These are phyloP conservation scores for Embiotoca jacksoni DNA, from an alignment of 2,113 vertebrate genomes.

Conservation along the genomic window DNA sequence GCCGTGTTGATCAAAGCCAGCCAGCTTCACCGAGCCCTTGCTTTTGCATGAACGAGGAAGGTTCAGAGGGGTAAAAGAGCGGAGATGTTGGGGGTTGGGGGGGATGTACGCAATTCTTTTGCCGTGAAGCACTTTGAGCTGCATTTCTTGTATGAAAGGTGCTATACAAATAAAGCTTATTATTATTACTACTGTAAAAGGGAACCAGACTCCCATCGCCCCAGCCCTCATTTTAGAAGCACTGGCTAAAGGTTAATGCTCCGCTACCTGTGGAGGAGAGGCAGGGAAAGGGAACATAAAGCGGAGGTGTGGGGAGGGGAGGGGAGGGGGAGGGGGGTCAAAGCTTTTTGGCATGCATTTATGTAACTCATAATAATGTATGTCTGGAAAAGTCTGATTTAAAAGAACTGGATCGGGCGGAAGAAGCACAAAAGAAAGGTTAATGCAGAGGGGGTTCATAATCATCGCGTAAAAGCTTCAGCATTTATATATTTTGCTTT, in stretches of 20 bases:
- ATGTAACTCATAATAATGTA: constrained; percentile 28
- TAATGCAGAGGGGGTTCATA: not conserved
- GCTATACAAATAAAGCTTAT: too few relatives aligned
- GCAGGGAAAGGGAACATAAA: constrained; percentile 25
- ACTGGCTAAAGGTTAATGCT: constrained; percentile 76
- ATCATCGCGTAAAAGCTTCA: not conserved
- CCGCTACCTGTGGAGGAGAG: constrained; percentile 52
- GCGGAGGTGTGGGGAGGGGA: not conserved
- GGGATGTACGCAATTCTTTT: constrained; percentile 8
- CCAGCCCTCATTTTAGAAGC: constrained; percentile 77
- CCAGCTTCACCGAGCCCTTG: constrained; percentile 32
- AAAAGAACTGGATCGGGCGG: not conserved
- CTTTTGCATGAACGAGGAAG: constrained; percentile 44
- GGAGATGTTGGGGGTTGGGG: constrained; percentile 41
- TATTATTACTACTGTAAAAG: constrained; percentile 2
- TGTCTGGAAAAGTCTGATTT: constrained; percentile 28
- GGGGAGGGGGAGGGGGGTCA: constrained; percentile 5
- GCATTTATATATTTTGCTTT: not conserved
- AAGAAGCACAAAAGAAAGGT: constrained; percentile 18
- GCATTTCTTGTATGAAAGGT: too few relatives aligned
- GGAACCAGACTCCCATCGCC: constrained; percentile 58
- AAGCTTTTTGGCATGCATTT: constrained; percentile 50
- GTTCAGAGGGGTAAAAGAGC: constrained; percentile 50
- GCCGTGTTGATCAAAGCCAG: constrained; percentile 65
- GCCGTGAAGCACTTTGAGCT: too few relatives aligned